A percentile compares a stretch with the other conserved stretches of the same genome.
Evolutionary conservation across 2,113 vertebrate species (phyloP).

Genomic region (Numenius arquata): DNA sequence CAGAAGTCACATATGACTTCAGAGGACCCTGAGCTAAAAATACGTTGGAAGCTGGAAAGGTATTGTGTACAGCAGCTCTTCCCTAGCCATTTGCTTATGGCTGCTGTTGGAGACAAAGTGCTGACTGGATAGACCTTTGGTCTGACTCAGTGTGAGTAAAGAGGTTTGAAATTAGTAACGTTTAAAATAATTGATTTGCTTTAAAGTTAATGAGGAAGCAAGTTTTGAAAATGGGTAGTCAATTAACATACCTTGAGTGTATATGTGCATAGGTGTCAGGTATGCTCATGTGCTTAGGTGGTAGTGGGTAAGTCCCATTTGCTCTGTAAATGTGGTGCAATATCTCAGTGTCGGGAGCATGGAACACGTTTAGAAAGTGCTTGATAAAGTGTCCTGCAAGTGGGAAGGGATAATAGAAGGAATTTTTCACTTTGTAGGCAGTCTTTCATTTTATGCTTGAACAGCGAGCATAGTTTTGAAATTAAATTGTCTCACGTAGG

Average conservation of each 20-base stretch:
- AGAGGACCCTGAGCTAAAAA: neutral
- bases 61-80: neutral
- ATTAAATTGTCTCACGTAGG: neutral
- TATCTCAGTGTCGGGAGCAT: neutral
- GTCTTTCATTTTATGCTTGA: constrained; percentile 1
- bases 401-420: neutral
- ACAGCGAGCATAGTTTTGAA: neutral
- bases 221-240: neutral
- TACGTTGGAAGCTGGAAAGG: neutral
- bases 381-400: neutral
- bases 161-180: neutral
- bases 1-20: neutral
- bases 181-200: neutral
- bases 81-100: neutral
- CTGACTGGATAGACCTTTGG: neutral
- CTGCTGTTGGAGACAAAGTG: neutral
- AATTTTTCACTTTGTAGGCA: neutral
- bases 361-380: neutral
- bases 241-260: neutral
- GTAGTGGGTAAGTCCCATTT: neutral
- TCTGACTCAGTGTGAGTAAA: neutral
- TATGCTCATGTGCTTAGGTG: neutral
- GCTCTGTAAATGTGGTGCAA: neutral
- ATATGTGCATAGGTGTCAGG: neutral
- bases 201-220: constrained; percentile 2